These are phyloP conservation scores for Brenthis ino DNA, from an alignment of 2,888 invertebrate species.

Conservation along the genomic window DNA sequence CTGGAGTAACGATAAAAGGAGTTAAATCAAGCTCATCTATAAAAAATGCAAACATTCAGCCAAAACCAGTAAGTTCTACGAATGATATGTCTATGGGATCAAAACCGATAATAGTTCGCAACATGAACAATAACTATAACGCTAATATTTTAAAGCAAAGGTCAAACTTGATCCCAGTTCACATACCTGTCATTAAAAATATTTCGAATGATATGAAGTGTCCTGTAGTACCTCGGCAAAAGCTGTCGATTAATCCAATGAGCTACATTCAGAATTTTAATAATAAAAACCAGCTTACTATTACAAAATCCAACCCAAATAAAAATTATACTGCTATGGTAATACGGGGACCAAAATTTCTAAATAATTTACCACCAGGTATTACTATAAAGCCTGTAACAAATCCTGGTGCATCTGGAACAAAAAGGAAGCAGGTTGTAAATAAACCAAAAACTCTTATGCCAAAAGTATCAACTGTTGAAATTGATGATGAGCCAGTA, in stretches of 20 bases:
- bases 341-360: conserved; percentile 43
- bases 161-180: conserved; percentile 42
- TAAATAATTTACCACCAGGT: conserved; percentile 59
- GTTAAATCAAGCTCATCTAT: conserved; percentile 39
- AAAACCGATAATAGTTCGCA: conserved; percentile 46
- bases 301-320: conserved; percentile 39
- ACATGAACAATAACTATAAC: conserved; percentile 30
- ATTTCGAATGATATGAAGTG: conserved; percentile 25
- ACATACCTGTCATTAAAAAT: conserved; percentile 29
- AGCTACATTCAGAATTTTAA: conserved; percentile 41
- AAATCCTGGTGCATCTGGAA: conserved; percentile 25
- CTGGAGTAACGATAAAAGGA: conserved; percentile 59
- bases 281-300: conserved; percentile 35
- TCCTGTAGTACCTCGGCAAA: conserved; percentile 36
- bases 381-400: conserved; percentile 49
- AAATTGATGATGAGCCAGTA: conserved; percentile 69
- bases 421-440: conserved; percentile 35
- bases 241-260: conserved; percentile 44
- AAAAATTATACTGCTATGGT: conserved; percentile 42
- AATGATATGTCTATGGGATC: conserved; percentile 29
- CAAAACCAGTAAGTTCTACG: conserved; percentile 13
- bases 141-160: conserved; percentile 46
- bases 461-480: conserved; percentile 57
- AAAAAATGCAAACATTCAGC: conserved; percentile 21
- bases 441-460: conserved; percentile 33